Conservation (phyloP, 1,140 invertebrate genomes). For the Protaetia brevitarsis region DNA sequence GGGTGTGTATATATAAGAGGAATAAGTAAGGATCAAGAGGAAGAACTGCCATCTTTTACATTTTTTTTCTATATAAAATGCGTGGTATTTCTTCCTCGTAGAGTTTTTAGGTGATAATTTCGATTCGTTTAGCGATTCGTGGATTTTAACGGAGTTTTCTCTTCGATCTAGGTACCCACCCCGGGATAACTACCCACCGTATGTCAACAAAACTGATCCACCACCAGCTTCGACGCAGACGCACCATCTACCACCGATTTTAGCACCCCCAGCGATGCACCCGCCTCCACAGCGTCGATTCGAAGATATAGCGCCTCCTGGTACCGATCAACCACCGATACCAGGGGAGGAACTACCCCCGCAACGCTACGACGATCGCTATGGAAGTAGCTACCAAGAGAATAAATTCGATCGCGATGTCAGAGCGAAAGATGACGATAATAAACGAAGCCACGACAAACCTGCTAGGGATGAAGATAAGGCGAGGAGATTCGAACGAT, state of each 20-base stretch:
- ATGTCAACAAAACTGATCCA: conserved; percentile 11
- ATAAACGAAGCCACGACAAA: background rate
- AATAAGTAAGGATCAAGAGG: too few relatives aligned
- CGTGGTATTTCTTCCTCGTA: too few relatives aligned
- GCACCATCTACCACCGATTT: conserved; percentile 1
- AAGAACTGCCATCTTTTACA: too few relatives aligned
- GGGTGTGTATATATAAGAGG: too few relatives aligned
- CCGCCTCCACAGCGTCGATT: conserved; percentile 34
- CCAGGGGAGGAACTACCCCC: conserved; percentile 42
- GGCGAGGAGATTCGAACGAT: conserved; percentile 23
- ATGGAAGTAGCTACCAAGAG: conserved; percentile 10
- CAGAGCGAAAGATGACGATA: conserved; percentile 23
- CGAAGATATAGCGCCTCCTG: conserved; percentile 44
- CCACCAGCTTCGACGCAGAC: background rate
- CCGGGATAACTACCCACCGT: conserved; percentile 7
- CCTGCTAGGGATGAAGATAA: conserved; percentile 17
- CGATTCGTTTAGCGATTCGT: too few relatives aligned
- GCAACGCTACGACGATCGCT: conserved; percentile 27
- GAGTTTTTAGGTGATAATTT: too few relatives aligned
- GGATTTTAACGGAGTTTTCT: too few relatives aligned
- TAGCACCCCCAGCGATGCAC: conserved; percentile 32
- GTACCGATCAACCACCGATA: conserved; percentile 44
- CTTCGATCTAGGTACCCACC: conserved; percentile 4
- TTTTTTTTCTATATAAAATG: too few relatives aligned
- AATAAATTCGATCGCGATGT: conserved; percentile 21